These are phyloP conservation scores for Protonibea diacanthus DNA, from an alignment of 2,797 vertebrate species.

Conservation along the genomic window DNA sequence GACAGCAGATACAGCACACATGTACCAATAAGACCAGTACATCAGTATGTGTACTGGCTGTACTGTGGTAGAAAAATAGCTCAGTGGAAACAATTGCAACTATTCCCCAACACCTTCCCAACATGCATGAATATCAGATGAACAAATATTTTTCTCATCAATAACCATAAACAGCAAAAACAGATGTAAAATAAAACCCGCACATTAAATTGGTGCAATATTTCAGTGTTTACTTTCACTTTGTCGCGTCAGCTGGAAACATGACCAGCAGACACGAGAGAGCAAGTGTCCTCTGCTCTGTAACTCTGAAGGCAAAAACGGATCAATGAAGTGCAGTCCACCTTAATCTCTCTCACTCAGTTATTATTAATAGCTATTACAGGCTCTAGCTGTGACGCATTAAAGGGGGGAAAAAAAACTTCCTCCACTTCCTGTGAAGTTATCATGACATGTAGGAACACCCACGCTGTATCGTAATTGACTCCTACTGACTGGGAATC, in stretches of 20 bases:
- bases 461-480: constrained; percentile 30
- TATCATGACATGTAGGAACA: constrained; percentile 34
- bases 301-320: constrained; percentile 12
- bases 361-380: constrained; percentile 41
- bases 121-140: background rate
- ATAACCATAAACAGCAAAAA: background rate
- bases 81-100: background rate
- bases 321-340: constrained; percentile 25
- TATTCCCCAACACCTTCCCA: background rate
- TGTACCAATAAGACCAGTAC: background rate
- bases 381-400: constrained; percentile 2
- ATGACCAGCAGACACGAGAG: background rate
- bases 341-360: constrained; percentile 26
- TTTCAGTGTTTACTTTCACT: background rate
- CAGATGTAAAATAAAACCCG: constrained; percentile 7
- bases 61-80: background rate
- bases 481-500: constrained; percentile 30
- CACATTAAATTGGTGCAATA: background rate
- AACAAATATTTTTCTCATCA: background rate
- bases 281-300: background rate
- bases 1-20: background rate
- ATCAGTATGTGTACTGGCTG: background rate
- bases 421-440: constrained; percentile 41
- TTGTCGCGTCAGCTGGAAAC: background rate
- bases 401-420: constrained; percentile 6